Evolutionary conservation across 2,113 vertebrate species (phyloP).

Genomic region (Vulpes lagopus): DNA sequence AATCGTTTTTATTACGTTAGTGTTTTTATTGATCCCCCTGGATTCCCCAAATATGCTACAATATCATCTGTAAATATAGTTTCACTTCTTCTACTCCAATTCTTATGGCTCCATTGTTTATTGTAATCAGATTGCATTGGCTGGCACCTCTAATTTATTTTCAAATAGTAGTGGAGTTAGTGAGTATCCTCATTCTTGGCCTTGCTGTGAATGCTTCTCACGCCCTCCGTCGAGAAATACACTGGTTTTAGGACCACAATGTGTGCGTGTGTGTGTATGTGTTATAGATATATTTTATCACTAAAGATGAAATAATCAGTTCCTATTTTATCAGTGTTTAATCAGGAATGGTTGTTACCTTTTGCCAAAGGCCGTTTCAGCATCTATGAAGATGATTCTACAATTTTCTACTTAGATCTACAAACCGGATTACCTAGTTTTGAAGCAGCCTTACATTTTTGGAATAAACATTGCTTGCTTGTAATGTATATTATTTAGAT

Average conservation of each 20-base stretch:
- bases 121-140: background rate
- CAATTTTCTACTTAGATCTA: background rate
- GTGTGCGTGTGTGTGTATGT: background rate
- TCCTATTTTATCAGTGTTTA: conserved; percentile 9
- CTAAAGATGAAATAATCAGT: background rate
- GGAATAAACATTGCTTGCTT: background rate
- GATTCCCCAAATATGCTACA: background rate
- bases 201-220: background rate
- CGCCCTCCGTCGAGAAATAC: background rate
- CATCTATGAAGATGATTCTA: conserved; percentile 3
- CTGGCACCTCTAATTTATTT: background rate
- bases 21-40: background rate
- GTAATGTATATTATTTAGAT: background rate
- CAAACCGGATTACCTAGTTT: background rate
- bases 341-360: background rate
- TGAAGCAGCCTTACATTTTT: background rate
- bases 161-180: background rate
- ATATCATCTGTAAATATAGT: background rate
- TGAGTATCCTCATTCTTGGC: background rate
- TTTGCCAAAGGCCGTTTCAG: background rate
- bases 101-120: background rate
- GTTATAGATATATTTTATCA: background rate
- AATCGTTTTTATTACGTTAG: background rate
- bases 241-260: background rate
- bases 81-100: background rate